Conservation (phyloP, 2,797 vertebrate species). For the Mormyrops attenuatus region DNA sequence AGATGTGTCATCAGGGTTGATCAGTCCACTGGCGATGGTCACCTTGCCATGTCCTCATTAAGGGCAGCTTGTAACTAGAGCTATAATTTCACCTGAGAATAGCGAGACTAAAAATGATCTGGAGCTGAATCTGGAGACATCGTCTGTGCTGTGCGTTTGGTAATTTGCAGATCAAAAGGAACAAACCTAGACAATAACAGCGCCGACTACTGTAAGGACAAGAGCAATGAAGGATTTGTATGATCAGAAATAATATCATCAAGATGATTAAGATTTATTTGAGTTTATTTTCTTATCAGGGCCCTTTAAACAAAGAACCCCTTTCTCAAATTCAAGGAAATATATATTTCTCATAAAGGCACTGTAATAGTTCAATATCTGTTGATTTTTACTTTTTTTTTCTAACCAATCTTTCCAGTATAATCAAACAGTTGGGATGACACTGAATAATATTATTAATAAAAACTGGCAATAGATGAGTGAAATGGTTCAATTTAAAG, state of each 20-base stretch:
- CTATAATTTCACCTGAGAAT: background rate
- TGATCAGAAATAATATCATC: background rate
- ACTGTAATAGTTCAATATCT: background rate
- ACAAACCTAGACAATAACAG: background rate
- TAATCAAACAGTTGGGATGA: background rate
- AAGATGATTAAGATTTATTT: background rate
- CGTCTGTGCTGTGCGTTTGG: background rate
- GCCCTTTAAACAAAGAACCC: background rate
- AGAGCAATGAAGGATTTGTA: background rate
- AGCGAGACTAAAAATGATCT: background rate
- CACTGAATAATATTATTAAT: background rate
- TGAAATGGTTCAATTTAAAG: background rate
- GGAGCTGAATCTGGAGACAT: background rate
- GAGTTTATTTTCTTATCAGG: background rate
- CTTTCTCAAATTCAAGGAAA: background rate
- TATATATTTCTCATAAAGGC: constrained; percentile 6
- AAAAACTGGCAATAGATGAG: background rate
- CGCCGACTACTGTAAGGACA: background rate
- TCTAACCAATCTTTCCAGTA: background rate
- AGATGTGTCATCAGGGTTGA: background rate
- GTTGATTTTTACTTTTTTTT: background rate
- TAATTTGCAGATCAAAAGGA: background rate
- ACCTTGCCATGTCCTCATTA: background rate
- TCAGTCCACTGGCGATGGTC: background rate
- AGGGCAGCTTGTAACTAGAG: background rate